Percentiles rank a stretch among this genome's conserved stretches.
Conservation (phyloP, 2,888 invertebrate species). For the Scelioninae gen. 1 region DNA sequence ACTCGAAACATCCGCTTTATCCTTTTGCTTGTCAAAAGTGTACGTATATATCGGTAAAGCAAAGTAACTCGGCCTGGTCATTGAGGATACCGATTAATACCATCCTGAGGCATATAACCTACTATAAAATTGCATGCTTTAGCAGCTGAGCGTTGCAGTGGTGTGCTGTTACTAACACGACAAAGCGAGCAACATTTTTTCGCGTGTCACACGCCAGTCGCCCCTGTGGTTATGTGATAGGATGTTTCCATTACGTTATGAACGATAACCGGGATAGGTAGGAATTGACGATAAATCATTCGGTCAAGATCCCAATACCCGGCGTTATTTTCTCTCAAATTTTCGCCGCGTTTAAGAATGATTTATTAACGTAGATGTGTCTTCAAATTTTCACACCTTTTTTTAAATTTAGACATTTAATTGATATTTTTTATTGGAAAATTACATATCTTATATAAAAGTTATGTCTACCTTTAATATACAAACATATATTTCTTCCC, state of each 20-base stretch:
- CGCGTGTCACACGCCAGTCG: conserved; percentile 38
- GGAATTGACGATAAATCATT: conserved; percentile 21
- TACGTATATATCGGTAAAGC: conserved; percentile 49
- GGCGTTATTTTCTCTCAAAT: neutral
- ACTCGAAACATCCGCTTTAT: neutral
- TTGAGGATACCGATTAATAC: conserved; percentile 56
- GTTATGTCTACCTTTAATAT: too few species aligned
- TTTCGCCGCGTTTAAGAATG: neutral
- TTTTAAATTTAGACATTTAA: neutral
- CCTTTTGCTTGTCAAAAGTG: conserved; percentile 58
- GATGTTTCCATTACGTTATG: conserved; percentile 23
- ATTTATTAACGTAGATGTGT: neutral
- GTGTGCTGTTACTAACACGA: conserved; percentile 80
- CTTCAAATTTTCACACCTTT: neutral
- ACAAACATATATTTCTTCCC: too few species aligned
- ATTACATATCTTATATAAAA: conserved; percentile 1
- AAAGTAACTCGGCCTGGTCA: conserved; percentile 67
- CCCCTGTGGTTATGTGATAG: conserved; percentile 24
- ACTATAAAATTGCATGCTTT: conserved; percentile 80
- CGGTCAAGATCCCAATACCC: conserved; percentile 10
- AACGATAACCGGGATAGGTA: conserved; percentile 11
- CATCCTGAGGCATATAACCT: conserved; percentile 27
- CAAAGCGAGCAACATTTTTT: conserved; percentile 45
- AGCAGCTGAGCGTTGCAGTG: conserved; percentile 82
- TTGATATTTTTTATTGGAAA: too few species aligned